Evolutionary conservation across 2,113 vertebrate genomes (phyloP).

Genomic region (Neogobius melanostomus): DNA sequence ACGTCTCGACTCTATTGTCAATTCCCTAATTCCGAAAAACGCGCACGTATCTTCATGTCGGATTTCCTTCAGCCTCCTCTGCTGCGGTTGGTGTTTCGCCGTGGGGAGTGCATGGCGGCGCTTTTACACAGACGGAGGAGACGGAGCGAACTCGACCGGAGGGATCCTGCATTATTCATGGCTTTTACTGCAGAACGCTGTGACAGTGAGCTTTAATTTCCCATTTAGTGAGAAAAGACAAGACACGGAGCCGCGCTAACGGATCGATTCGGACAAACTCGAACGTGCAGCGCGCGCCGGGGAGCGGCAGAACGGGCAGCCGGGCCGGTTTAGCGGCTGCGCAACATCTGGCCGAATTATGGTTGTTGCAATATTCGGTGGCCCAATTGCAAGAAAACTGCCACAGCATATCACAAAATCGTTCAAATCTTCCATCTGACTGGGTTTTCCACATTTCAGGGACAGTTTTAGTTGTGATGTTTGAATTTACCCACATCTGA

Average conservation of each 20-base stretch:
- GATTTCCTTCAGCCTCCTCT: not conserved
- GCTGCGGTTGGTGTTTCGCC: constrained; percentile 3
- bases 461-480: too few species aligned
- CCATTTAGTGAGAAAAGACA: constrained; percentile 65
- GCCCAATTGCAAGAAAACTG: too few species aligned
- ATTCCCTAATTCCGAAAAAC: not conserved
- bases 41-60: not conserved
- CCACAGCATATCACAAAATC: too few species aligned
- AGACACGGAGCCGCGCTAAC: constrained; percentile 51
- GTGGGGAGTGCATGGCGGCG: not conserved
- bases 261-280: constrained; percentile 55
- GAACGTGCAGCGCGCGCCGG: not conserved
- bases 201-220: constrained; percentile 78
- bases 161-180: constrained; percentile 72
- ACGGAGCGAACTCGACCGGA: constrained; percentile 42
- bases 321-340: not conserved
- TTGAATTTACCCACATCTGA: too few species aligned
- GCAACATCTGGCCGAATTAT: not conserved
- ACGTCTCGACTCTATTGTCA: not conserved
- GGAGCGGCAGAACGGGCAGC: too few species aligned
- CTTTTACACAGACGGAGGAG: too few species aligned
- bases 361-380: too few species aligned
- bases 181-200: constrained; percentile 67
- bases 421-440: too few species aligned
- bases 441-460: too few species aligned